Base-by-base conservation (phyloP, 2,113 vertebrate genomes). In the Carettochelys insculpta region DNA sequence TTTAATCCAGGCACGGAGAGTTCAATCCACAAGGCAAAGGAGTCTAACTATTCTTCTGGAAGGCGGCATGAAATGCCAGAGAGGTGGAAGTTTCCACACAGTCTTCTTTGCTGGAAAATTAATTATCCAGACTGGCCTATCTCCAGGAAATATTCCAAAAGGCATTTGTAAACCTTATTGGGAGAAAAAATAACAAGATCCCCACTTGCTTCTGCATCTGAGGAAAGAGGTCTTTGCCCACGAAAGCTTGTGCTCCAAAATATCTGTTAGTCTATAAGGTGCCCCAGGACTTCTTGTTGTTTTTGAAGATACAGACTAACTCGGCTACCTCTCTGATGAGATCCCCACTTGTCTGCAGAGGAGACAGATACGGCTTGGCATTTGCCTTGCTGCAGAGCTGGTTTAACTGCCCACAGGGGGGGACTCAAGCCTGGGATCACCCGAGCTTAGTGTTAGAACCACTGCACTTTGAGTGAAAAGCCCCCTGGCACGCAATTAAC, bases 1-100 rank as follows among this genome's bases (percentile, higher is more conserved):
- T 83, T 87, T 85, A 80, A 58, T 80, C 45, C 51, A 58, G 38
- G 52, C 48, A 77, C 77, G 12, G 68, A 38, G 83, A 90, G 73
- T n/a, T 51, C 65, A 73, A 89, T 85, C 6, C 27, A 14, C 53
- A 25, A 47, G 68, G 38, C 56, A 84, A 77, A 92, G 54, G 41
- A 53, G 73, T 76, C 80, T 47, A 22, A 11, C 4, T 2, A 17
- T 53, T 34, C 10, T 0, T 0, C 31, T 50, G 65, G 0, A 20
- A 50, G 22, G 8, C 0, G 5, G 77, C 77, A 52, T 76, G 61
- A 73, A 88, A 22, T 4, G n/a, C 41, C 41, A 52, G 17, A 50
- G 82, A 83, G 27, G 45, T 11, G 51, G 75, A 45, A 85, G 77
- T 41, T 86, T 29, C 78, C 19, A 48, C 47, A 6, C 1, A 0